These are phyloP conservation scores for Caradrina clavipalpis DNA, from an alignment of 2,888 invertebrate species.

Conservation along the genomic window DNA sequence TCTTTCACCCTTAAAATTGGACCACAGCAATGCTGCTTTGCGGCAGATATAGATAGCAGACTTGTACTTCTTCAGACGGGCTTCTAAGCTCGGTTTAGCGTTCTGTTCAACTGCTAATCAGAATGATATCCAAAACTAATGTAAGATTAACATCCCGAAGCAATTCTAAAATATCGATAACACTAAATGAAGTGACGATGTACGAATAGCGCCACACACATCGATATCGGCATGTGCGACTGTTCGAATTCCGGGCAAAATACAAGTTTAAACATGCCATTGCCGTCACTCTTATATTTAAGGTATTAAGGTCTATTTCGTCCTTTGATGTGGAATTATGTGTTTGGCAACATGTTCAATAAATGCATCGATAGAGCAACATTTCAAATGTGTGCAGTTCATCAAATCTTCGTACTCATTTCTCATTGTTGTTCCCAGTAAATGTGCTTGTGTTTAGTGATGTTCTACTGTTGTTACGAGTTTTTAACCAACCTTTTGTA, in stretches of 20 bases:
- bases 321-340: slow-evolving; percentile 12
- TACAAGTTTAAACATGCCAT: slow-evolving; percentile 25
- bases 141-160: slow-evolving; percentile 64
- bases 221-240: slow-evolving; percentile 75
- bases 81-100: not conserved
- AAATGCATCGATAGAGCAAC: slow-evolving; percentile 81
- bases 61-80: no score
- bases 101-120: not conserved
- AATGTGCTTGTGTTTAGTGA: slow-evolving; percentile 54
- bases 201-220: slow-evolving; percentile 78
- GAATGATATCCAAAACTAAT: slow-evolving; percentile 19
- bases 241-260: slow-evolving; percentile 41
- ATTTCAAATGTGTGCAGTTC: slow-evolving; percentile 82
- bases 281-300: slow-evolving; percentile 45
- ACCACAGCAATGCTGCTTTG: no score
- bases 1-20: no score
- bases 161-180: slow-evolving; percentile 73
- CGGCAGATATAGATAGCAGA: no score
- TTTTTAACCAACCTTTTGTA: not conserved
- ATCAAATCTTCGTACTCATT: slow-evolving; percentile 85
- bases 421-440: slow-evolving; percentile 77
- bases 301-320: slow-evolving; percentile 59
- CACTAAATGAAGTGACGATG: slow-evolving; percentile 81
- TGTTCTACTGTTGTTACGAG: slow-evolving; percentile 65
- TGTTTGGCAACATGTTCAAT: slow-evolving; percentile 69